Evolutionary conservation across 2,797 vertebrate genomes (phyloP).

Genomic region (Chaunax sp.): DNA sequence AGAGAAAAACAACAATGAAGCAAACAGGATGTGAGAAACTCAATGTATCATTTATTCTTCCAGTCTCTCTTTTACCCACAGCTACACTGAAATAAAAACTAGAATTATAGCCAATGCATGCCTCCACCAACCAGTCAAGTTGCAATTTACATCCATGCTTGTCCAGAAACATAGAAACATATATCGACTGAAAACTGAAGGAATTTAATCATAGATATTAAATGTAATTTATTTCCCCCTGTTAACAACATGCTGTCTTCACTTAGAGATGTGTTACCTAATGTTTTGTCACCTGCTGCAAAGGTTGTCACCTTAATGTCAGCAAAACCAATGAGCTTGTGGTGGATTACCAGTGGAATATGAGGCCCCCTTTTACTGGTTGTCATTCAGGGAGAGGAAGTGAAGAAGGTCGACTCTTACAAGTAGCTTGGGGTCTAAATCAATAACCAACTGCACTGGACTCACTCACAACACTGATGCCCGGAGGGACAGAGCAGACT

Average conservation of each 20-base stretch:
- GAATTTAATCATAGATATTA: not conserved
- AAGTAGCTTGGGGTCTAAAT: not conserved
- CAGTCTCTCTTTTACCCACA: not conserved
- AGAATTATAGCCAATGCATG: not conserved
- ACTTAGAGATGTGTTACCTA: not conserved
- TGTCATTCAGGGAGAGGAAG: not conserved
- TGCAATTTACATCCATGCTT: not conserved
- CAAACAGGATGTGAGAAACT: conserved; percentile 20
- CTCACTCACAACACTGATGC: too few species aligned
- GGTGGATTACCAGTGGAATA: not conserved
- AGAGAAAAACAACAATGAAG: conserved; percentile 23
- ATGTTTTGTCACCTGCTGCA: too few species aligned
- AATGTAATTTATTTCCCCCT: not conserved
- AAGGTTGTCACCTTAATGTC: not conserved
- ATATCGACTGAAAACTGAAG: not conserved
- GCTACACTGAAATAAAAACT: conserved; percentile 11
- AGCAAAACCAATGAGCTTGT: not conserved
- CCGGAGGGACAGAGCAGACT: not conserved
- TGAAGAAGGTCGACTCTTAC: not conserved
- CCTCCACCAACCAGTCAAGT: not conserved
- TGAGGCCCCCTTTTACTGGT: not conserved
- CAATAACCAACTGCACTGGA: not conserved
- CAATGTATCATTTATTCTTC: not conserved
- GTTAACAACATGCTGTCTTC: not conserved
- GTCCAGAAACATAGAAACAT: not conserved